Evolutionary conservation across 2,888 invertebrate genomes (phyloP), one percentile per base, ranked within the genome.

Genomic region (Drosophila atripex): DNA sequence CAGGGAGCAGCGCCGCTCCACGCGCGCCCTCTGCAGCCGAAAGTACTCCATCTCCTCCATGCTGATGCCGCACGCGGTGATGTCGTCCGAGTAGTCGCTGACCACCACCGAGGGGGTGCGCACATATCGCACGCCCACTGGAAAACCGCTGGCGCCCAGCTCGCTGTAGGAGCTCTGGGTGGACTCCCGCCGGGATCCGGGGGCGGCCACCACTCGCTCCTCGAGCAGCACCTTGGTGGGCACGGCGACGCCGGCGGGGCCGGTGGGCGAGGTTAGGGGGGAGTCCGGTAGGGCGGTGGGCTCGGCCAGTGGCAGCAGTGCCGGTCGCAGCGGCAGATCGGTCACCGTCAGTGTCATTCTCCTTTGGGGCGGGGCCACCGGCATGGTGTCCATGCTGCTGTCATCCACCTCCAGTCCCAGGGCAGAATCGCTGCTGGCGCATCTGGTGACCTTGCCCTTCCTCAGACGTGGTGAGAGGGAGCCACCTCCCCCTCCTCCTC

Each of bases 81-180:
- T 92, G 84, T 94, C 96, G 86, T 96, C 96, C 0, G 96, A 96
- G 88, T 96, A 96, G 90, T 97, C 97, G 87, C 96, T 96, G 43
- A 97, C 96, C 3, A 97, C 96, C 47, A 97, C 96, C 58, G 96
- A 96, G 0, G 97, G 97, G 0, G 96, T 96, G 65, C 96, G 92
- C 91, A 96, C 95, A 82, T 94, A 95, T 4, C 94, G 91, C 58
- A 92, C 92, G 86, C 79, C 92, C 88, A 73, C 92, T 8, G 84
- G 56, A 53, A 87, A 92, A 88, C 75, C 93, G 23, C 83, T 56
- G 63, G 86, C 92, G 89, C 76, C 93, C 76, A 92, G 91, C 57
- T 93, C 93, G 14, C 92, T 93, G 47, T 88, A 65, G 75, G 88
- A 90, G 63, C 91, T 92, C 43, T 91, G 91, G 1, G 91, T 89